Base-by-base conservation (phyloP, 2,113 vertebrate species). In the Nannospalax galili region DNA sequence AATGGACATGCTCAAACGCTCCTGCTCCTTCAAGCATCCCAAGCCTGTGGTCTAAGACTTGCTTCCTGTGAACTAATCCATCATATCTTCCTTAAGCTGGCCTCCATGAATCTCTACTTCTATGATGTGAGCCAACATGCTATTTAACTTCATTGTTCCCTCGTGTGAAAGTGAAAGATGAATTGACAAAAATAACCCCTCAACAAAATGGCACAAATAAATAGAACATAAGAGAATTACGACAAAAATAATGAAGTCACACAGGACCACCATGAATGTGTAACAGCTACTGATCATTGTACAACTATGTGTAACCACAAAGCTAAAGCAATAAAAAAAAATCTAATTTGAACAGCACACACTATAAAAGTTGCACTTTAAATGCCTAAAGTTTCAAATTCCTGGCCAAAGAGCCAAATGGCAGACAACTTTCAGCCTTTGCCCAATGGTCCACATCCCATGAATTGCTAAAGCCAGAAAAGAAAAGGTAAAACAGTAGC, bases 171-270 rank as follows among this genome's bases (percentile, higher is more conserved):
- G 93, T 67, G 11, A 88, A 95, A 32, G 91, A 20, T 5, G 80
- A 65, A 56, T 52, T 8, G 62, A 80, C 56, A 80, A 82, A 81
- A 96, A 89, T 60, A 32, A 58, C 26, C 2, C 70, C 58, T 85
- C 85, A 84, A 30, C 30, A 73, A 92, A 89, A 92, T 77, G 30
- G 28, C 16, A 92, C n/a, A 92, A 81, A 84, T 80, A 80, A 94
- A 84, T 4, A 52, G 80, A 94, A 7, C 28, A 35, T 65, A 52
- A 79, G 37, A 56, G 24, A 52, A n/a, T 86, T 78, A 60, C 67
- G 45, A 85, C 10, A 72, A 88, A 91, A 84, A 30, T n/a, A 93
- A 81, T 45, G 0, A 62, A 81, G 37, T 12, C 64, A 45, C 52
- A 40, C 6, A 84, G 22, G 42, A 73, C 48, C 30, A 70, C 35